These are phyloP conservation scores for Pipistrellus pygmaeus DNA, from an alignment of 2,797 vertebrate species.

Conservation along the genomic window DNA sequence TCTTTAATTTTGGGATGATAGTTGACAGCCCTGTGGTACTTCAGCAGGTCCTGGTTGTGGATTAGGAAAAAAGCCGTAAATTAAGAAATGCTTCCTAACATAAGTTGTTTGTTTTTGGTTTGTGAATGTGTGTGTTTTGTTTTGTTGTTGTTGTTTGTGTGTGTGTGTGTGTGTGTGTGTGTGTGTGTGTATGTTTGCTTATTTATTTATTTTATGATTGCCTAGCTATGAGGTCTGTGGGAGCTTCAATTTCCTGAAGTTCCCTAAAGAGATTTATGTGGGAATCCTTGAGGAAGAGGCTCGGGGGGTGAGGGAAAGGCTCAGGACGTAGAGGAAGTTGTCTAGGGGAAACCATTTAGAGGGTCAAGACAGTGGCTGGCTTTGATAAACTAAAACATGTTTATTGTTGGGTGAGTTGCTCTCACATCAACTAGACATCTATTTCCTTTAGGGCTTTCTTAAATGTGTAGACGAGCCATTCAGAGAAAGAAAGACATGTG, in stretches of 20 bases:
- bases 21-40: not conserved
- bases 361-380: not conserved
- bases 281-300: not conserved
- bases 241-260: not conserved
- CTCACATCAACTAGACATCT: not conserved
- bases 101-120: no score
- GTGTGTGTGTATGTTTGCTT: no score
- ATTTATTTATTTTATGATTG: not conserved
- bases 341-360: not conserved
- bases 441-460: not conserved
- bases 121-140: not conserved
- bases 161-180: no score
- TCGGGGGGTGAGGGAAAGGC: not conserved
- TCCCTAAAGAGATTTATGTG: not conserved
- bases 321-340: not conserved
- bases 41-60: not conserved
- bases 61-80: slow-evolving; percentile 7
- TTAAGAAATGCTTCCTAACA: not conserved
- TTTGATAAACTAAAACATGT: not conserved
- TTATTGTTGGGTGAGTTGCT: not conserved
- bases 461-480: not conserved
- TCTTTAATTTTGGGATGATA: not conserved
- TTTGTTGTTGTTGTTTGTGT: no score
- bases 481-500: not conserved
- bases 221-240: not conserved